These are phyloP conservation scores for Magallana ariakensis DNA, from an alignment of 1,140 invertebrate genomes.

Conservation along the genomic window DNA sequence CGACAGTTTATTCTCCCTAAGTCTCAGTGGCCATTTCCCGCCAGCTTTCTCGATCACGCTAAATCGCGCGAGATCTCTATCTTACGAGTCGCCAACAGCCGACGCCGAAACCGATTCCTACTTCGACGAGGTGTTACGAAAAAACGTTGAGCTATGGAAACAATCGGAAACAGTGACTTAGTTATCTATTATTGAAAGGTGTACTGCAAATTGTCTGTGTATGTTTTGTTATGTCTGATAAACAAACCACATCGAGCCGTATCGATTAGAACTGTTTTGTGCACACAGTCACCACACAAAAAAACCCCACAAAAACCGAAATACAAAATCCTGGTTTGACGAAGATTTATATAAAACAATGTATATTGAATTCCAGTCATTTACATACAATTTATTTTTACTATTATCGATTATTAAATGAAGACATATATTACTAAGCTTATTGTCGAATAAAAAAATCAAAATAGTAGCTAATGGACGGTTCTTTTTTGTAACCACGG, in stretches of 20 bases:
- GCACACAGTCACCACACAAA: too few relatives aligned
- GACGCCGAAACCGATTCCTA: conserved; percentile 38
- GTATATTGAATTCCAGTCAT: too few relatives aligned
- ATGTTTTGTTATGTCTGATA: neutral
- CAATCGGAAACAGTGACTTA: neutral
- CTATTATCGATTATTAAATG: too few relatives aligned
- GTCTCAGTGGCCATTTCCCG: conserved; percentile 33
- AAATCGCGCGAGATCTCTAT: conserved; percentile 40
- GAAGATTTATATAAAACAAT: too few relatives aligned
- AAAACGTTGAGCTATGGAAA: conserved; percentile 55
- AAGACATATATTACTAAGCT: too few relatives aligned
- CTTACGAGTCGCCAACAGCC: conserved; percentile 33
- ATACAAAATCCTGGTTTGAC: too few relatives aligned
- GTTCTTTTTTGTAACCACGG: neutral
- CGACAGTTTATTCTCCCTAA: conserved; percentile 52
- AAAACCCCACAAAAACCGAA: too few relatives aligned
- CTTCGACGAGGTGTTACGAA: conserved; percentile 51
- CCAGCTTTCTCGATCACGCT: neutral
- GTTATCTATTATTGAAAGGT: neutral
- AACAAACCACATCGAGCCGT: too few relatives aligned
- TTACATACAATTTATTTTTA: too few relatives aligned
- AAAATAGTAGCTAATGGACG: neutral
- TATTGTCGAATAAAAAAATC: too few relatives aligned
- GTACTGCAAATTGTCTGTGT: neutral
- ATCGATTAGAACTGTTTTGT: too few relatives aligned